Evolutionary conservation across 2,797 vertebrate genomes (phyloP), one percentile per base, ranked within the genome.

Genomic region (Picus viridis): DNA sequence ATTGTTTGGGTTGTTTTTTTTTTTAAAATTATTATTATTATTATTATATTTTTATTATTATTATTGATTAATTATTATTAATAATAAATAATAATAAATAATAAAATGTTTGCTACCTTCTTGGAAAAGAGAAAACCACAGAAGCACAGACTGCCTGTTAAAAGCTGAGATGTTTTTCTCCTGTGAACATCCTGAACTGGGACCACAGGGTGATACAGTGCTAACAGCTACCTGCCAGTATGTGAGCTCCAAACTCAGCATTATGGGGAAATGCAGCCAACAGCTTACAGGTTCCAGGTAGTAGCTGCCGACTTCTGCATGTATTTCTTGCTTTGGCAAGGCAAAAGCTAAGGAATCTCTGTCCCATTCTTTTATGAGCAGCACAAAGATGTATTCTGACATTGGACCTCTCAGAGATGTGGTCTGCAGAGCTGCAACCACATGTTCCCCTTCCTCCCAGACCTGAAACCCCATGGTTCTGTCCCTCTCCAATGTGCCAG

Each of bases 231-330:
- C 32, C 36, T 7, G 14, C 10, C 27, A 71, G 19, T 0, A 1
- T 62, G 75, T 1, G 1, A 64, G 29, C 23, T 10, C 19, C 3
- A 5, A 26, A 17, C 58, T 67, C 57, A 76, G 19, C 0, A 0
- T 47, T 36, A 17, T 4, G 0, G 12, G 56, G 56, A 91, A 83
- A 68, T 4, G 34, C 49, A 87, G 16, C 27, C 82, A 30, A 24
- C n/a, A n/a, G 5, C 73, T 89, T 77, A 58, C 49, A 74, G 18
- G 30, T n/a, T 16, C 7, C 5, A 7, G 23, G 16, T 4, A 26
- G 12, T 24, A 80, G 39, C 15, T 59, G 18, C 2, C 36, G 53
- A 20, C 27, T 68, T 62, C 69, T 53, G 20, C 58, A 69, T 7
- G 59, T 54, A 58, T 4, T 6, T 71, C 62, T 92, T 71, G 20